Evolutionary conservation across 1,140 invertebrate species (phyloP), one percentile per base, ranked within the genome.

Genomic region (Dysdera silvatica): DNA sequence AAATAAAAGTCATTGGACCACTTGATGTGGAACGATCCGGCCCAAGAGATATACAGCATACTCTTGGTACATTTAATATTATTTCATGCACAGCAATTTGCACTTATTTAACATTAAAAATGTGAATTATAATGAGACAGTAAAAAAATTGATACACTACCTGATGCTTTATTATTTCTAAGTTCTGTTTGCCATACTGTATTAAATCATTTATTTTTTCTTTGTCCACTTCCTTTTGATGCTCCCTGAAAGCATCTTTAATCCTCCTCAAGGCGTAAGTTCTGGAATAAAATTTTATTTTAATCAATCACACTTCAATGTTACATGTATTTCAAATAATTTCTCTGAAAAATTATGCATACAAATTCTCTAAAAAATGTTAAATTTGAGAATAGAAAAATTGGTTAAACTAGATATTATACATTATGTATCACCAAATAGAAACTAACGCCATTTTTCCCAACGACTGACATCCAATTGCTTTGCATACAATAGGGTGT

Each of bases 141-240:
- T n/a, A n/a, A n/a, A n/a, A n/a, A 18, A 7, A 28, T 20, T 49
- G 14, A 14, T 18, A 24, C 4, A 12, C 16, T 66, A 76, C 75
- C 71, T 78, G 77, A 66, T 76, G 61, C 67, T 73, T 73, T 18
- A 76, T 68, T 20, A 77, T 71, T 49, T 74, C 70, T 53, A 78
- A 62, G 58, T 74, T 76, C 31, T 71, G 68, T 65, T 73, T 45
- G 14, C 69, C 75, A 66, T 73, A 73, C 20, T 66, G 54, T 24
- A 77, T 37, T 12, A 77, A 53, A 20, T 70, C 57, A 28, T 66
- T 31, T 23, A 75, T 64, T 64, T 70, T 67, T n/a, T 66, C 33
- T 20, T 64, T 48, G 67, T 77, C 71, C 43, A 63, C 67, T 49
- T 71, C 71, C 31, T 57, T 62, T 69, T 71, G 72, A 66, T 76